Evolutionary conservation across 2,113 vertebrate species (phyloP), one percentile per base, ranked within the genome.

Genomic region (Amia ocellicauda): DNA sequence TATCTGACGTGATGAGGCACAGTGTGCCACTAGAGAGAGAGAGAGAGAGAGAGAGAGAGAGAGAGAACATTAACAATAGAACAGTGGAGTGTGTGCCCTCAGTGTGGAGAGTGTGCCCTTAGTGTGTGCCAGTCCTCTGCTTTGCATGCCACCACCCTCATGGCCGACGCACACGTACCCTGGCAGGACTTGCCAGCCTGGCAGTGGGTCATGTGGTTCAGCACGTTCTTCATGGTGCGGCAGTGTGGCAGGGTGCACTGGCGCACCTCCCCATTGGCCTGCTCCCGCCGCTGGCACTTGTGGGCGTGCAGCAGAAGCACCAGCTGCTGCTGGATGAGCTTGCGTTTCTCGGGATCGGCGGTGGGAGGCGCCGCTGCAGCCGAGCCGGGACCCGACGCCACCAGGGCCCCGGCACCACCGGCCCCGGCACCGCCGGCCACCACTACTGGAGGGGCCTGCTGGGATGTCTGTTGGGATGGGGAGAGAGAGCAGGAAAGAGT

Each of bases 191-290:
- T 99, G 88, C 97, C 97, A 70, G 95, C 95, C 86, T 99, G 97
- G 82, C 97, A 99, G 70, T 98, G 97, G 49, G 97, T 99, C 97
- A 99, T 99, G 76, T 99, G 97, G 86, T 99, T 99, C 17, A 99
- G 87, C 72, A 99, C 97, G 63, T 99, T 99, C 91, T 99, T 99
- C 96, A 99, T 99, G 64, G 96, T 99, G 51, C 96, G 92, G 71
- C 96, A 99, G 42, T 99, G 97, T 28, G 97, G 97, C 76, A 99
- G 93, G 83, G 95, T 98, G 80, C 97, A 99, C 73, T 93, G 96
- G 13, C 93, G 85, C 73, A 97, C 92, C 71, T 99, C 95, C 3
- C 95, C 97, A 0, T 98, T 98, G 63, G 94, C 94, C 81, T 99
- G 97, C 68, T 99, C 97, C 57, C 96, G 81, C 16, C 97, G 92